phyloP scores from a whole-genome alignment of 2,888 invertebrate genomes.

The Clistopyga incitator region DNA sequence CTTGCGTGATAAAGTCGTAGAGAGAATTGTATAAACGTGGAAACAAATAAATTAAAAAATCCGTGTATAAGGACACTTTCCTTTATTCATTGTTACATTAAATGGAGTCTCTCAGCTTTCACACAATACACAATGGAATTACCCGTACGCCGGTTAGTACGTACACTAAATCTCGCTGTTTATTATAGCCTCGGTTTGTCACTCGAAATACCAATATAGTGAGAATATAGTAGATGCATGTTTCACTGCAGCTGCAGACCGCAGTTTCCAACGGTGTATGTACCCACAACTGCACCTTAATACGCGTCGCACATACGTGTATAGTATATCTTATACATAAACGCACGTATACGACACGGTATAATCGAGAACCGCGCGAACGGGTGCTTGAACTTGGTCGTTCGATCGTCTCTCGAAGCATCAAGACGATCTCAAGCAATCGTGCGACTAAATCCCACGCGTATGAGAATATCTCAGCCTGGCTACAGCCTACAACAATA shows the following conservation, averaged over 20 bases:
- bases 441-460: constrained; percentile 21
- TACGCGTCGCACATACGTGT: constrained; percentile 5
- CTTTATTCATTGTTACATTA: constrained; percentile 57
- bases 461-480: constrained; percentile 3
- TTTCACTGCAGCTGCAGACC: constrained; percentile 46
- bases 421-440: constrained; percentile 19
- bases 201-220: constrained; percentile 54
- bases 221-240: constrained; percentile 43
- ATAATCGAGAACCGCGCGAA: constrained; percentile 39
- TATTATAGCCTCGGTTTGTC: constrained; percentile 51
- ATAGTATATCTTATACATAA: constrained; percentile 1
- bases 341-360: constrained; percentile 19
- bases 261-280: constrained; percentile 48
- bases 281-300: constrained; percentile 14
- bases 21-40: not conserved
- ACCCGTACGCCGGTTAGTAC: constrained; percentile 36
- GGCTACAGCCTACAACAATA: not conserved
- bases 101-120: constrained; percentile 39
- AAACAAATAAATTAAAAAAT: constrained; percentile 2
- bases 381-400: constrained; percentile 39
- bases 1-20: constrained; percentile 39
- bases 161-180: constrained; percentile 58
- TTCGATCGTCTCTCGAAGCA: constrained; percentile 2
- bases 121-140: constrained; percentile 62
- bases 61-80: constrained; percentile 30